Conservation (phyloP, 2,888 invertebrate genomes). For the Caenorhabditis sp. region DNA sequence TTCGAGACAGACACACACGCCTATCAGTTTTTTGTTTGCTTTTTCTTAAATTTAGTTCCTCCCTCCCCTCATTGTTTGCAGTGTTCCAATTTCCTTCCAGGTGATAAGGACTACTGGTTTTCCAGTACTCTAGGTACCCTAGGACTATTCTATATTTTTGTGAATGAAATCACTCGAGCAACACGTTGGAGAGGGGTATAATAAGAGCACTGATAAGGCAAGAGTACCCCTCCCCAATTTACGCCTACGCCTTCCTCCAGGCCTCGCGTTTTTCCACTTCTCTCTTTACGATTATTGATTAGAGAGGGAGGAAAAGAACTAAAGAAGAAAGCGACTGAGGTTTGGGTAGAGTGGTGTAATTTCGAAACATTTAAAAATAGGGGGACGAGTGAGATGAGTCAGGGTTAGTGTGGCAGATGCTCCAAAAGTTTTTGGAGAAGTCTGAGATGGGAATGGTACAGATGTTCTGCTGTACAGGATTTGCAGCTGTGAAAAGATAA, state of each 20-base stretch:
- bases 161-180: constrained; percentile 1
- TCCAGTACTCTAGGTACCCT: neutral
- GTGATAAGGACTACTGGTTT: constrained; percentile 10
- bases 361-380: neutral
- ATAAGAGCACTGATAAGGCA: constrained; percentile 16
- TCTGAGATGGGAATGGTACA: neutral
- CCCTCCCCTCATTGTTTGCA: constrained; percentile 12
- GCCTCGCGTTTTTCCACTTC: neutral
- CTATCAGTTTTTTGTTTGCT: constrained; percentile 44
- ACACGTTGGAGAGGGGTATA: neutral
- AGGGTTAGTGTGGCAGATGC: neutral
- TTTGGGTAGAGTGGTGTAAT: neutral
- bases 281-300: constrained; percentile 40
- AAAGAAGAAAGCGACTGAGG: neutral
- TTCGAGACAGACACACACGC: constrained; percentile 19
- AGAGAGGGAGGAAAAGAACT: neutral
- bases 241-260: neutral
- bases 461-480: neutral
- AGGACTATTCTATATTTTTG: neutral
- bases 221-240: constrained; percentile 5
- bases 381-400: neutral
- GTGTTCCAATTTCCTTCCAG: constrained; percentile 13
- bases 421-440: neutral
- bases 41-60: constrained; percentile 30
- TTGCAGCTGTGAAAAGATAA: neutral